Conservation (phyloP, 2,888 invertebrate genomes). For the Megamerina dolium region DNA sequence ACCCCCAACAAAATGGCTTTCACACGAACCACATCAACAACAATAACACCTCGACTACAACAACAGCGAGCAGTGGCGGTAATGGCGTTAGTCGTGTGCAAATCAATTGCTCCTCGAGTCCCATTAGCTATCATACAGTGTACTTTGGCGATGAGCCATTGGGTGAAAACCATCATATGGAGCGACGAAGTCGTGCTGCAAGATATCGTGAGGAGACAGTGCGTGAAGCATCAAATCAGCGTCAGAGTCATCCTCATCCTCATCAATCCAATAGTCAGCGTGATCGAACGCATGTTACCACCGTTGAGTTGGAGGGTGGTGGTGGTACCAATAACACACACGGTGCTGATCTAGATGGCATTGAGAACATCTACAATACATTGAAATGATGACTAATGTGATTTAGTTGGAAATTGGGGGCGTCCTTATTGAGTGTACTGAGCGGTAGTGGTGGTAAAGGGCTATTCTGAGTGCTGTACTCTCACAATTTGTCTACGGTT, state of each 20-base stretch:
- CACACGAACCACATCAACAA: conserved; percentile 5
- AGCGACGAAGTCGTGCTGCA: conserved; percentile 2
- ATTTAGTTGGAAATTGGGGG: conserved; percentile 44
- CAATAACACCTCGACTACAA: conserved; percentile 13
- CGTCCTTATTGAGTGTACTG: conserved; percentile 30
- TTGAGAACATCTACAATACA: conserved; percentile 50
- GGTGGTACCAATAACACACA: conserved; percentile 15
- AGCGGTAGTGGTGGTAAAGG: conserved; percentile 27
- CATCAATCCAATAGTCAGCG: conserved; percentile 8
- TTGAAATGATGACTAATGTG: conserved; percentile 49
- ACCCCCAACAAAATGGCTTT: conserved; percentile 3
- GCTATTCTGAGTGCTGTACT: conserved; percentile 30
- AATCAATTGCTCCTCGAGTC: conserved; percentile 40
- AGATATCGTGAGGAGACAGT: neutral
- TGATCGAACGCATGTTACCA: conserved; percentile 33
- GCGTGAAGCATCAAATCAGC: conserved; percentile 2
- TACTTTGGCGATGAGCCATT: conserved; percentile 40
- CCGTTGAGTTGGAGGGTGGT: conserved; percentile 31
- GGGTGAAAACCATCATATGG: conserved; percentile 29
- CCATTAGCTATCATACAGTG: conserved; percentile 41
- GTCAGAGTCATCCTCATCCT: conserved; percentile 7
- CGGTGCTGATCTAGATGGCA: conserved; percentile 18
- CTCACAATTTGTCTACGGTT: conserved; percentile 9
- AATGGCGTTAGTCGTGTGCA: conserved; percentile 43
- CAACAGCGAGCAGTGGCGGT: conserved; percentile 9